Evolutionary conservation across 2,888 invertebrate genomes (phyloP), one percentile per base, ranked within the genome.

Genomic region (Hirtodrosophila trivittata): DNA sequence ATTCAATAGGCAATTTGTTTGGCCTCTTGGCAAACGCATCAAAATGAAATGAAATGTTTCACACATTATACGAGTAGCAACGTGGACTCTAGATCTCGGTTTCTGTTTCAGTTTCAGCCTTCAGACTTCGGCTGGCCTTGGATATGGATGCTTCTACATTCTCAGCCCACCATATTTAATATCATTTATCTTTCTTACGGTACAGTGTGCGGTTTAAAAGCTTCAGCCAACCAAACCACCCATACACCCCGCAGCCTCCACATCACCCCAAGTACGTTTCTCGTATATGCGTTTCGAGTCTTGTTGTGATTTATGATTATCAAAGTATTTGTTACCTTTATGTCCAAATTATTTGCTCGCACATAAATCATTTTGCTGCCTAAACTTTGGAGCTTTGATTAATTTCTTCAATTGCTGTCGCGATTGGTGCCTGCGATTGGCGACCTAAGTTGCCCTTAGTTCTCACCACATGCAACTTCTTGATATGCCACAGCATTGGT

Each of bases 1-100:
- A 86, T 86, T 86, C 86, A 86, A 86, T 83, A 83, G 86, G 75
- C 86, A 85, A 86, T 86, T 86, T 86, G 85, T 85, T 83, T 69
- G 57, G 50, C 52, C 60, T 37, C 56, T 39, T 47, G 51, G 30
- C 38, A 38, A 49, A 39, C 55, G 41, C 41, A 52, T 66, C 59
- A 65, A 58, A 75, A 57, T 54, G 64, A 83, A 80, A 77, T 72
- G 81, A 80, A 83, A 80, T 83, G 74, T 69, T 80, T 76, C 68
- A 76, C 78, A 80, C 77, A 75, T 73, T 77, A 69, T 42, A 50
- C 54, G 28, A 56, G 45, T 33, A 46, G 26, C 3, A 32, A 37
- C 41, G 67, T 60, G 37, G 46, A 46, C 35, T 33, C 18, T 9
- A 33, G 46, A 46, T 30, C 28, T 13, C 9, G 33, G 7, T 7